phyloP scores from a whole-genome alignment of 1,140 invertebrate species.

The Sinonovacula constricta region DNA sequence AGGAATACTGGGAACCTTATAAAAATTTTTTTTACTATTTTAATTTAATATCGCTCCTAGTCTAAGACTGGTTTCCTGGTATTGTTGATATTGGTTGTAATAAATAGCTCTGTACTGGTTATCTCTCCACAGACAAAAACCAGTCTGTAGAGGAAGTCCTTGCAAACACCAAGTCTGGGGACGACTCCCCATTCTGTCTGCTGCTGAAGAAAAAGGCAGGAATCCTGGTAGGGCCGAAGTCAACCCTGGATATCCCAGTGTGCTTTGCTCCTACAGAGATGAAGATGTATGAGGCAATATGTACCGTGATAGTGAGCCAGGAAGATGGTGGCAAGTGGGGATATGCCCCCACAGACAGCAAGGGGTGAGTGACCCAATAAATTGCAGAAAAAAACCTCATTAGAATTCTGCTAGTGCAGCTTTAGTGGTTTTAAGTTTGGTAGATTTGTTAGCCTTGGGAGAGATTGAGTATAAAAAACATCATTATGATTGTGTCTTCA shows the following conservation, averaged over 20 bases:
- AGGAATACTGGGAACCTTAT: too few species aligned
- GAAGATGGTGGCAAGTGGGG: slow-evolving; percentile 71
- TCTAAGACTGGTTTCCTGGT: too few species aligned
- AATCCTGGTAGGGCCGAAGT: slow-evolving; percentile 75
- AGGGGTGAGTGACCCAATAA: slow-evolving; percentile 65
- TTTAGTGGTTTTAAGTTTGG: too few species aligned
- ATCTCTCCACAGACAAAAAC: slow-evolving; percentile 55
- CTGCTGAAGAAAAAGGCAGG: slow-evolving; percentile 70
- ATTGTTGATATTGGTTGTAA: too few species aligned
- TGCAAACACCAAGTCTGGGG: slow-evolving; percentile 28
- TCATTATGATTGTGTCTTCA: too few species aligned
- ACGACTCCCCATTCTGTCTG: slow-evolving; percentile 73
- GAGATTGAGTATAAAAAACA: too few species aligned
- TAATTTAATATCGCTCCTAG: too few species aligned
- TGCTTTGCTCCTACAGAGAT: slow-evolving; percentile 76
- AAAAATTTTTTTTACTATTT: too few species aligned
- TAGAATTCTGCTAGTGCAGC: too few species aligned
- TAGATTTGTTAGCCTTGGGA: too few species aligned
- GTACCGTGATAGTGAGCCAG: slow-evolving; percentile 68
- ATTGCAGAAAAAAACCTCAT: too few species aligned
- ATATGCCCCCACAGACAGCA: slow-evolving; percentile 62
- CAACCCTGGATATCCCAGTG: slow-evolving; percentile 77
- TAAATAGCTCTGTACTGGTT: too few species aligned
- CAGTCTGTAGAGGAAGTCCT: slow-evolving; percentile 48
- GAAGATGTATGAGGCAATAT: slow-evolving; percentile 72